Evolutionary conservation across 2,888 invertebrate genomes (phyloP), one percentile per base, ranked within the genome.

Genomic region (Xiphydria camelus): DNA sequence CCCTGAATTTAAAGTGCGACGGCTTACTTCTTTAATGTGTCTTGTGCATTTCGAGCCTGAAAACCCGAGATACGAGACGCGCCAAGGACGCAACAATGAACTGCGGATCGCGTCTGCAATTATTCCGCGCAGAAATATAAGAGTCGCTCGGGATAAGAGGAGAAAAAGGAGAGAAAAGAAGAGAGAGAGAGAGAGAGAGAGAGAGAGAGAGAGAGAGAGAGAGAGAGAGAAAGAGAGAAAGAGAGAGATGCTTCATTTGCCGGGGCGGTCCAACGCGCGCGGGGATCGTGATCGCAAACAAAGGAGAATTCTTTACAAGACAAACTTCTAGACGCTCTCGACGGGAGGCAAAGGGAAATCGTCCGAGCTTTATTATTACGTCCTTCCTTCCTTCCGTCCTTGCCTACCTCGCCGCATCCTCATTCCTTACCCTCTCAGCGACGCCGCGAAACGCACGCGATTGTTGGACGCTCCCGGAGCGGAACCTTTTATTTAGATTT

Each of bases 231-330:
- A 18, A 4, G 41, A 7, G 23, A 23, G 18, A 15, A 2, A 18
- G 10, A 35, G 20, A 31, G n/a, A 29, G 36, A 22, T 45, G 47
- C 44, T 55, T 47, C 49, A 41, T 53, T 57, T 55, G 37, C 41
- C 45, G 32, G 43, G 47, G 54, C 41, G 43, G 45, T 51, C 49
- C 36, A 37, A 34, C 41, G 33, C 22, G 37, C 23, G 29, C 25
- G 47, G 37, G 26, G 37, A 47, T 38, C 40, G 35, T 41, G 53
- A 55, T 51, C 40, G 47, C 44, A 43, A 51, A 51, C 47, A 42
- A 46, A 17, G 33, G 33, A 45, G 45, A 51, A 47, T 37, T 42
- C 43, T 45, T 41, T 19, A 20, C 33, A 31, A 22, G 18, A 15
- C 21, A 17, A 10, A 38, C 36, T 6, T 15, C 14, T 9, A 23